Conservation (phyloP, 2,888 invertebrate species). For the Dendrolimus houi region DNA sequence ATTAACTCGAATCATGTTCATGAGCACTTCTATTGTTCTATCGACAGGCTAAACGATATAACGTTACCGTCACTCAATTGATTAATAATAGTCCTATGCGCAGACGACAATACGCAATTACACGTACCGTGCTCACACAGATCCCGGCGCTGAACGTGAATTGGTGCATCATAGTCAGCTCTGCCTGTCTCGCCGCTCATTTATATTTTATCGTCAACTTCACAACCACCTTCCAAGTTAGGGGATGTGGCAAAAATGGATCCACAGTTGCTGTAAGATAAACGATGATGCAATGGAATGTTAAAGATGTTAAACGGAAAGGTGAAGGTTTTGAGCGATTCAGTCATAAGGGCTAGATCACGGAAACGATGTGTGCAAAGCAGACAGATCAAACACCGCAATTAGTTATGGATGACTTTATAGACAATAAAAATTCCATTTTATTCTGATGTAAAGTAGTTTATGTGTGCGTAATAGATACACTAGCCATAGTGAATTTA, state of each 20-base stretch:
- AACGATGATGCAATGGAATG: conserved; percentile 9
- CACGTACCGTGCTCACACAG: conserved; percentile 34
- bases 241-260: conserved; percentile 97
- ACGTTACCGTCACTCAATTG: too few species aligned
- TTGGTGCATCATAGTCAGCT: conserved; percentile 54
- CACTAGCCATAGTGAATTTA: too few species aligned
- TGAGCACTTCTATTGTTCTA: too few species aligned
- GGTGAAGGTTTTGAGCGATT: background rate
- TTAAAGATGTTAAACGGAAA: background rate
- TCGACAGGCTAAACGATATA: too few species aligned
- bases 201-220: conserved; percentile 80
- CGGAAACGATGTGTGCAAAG: too few species aligned
- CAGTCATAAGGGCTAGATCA: background rate
- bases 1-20: too few species aligned
- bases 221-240: conserved; percentile 83
- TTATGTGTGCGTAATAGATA: too few species aligned
- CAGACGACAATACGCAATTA: background rate
- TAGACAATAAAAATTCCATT: too few species aligned
- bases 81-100: background rate
- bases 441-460: too few species aligned
- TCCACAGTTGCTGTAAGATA: conserved; percentile 95
- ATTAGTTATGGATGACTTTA: too few species aligned
- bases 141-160: conserved; percentile 56
- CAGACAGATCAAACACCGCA: too few species aligned
- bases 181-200: conserved; percentile 77